Percentiles rank a stretch among this genome's conserved stretches.
phyloP scores from a whole-genome alignment of 2,113 vertebrate species.

The Urocynchramus pylzowi region DNA sequence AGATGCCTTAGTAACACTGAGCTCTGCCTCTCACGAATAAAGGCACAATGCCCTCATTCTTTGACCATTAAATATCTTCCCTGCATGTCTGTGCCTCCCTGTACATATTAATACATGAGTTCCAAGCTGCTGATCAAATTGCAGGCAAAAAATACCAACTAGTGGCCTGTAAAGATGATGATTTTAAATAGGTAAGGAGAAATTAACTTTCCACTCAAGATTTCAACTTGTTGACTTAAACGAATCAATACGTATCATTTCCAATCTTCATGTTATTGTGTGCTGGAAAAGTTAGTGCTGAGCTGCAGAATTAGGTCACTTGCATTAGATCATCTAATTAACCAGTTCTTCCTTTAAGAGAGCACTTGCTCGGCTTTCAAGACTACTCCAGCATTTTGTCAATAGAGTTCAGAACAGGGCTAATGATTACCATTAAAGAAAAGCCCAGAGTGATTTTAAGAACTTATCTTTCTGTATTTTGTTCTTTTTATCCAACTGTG shows the following conservation, averaged over 20 bases:
- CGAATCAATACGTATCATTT: constrained; percentile 61
- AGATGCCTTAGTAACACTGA: constrained; percentile 9
- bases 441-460: constrained; percentile 58
- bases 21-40: not conserved
- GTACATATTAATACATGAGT: constrained; percentile 36
- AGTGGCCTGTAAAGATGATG: not conserved
- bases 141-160: constrained; percentile 21
- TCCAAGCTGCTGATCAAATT: constrained; percentile 39
- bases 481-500: constrained; percentile 58
- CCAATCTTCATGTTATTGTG: constrained; percentile 30
- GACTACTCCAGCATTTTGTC: constrained; percentile 66
- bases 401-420: constrained; percentile 71
- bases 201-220: constrained; percentile 44
- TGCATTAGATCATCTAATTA: constrained; percentile 73
- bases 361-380: constrained; percentile 57
- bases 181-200: constrained; percentile 38
- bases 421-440: constrained; percentile 72
- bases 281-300: constrained; percentile 32
- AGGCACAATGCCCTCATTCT: not conserved
- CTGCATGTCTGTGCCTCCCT: not conserved
- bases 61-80: constrained; percentile 22
- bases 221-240: constrained; percentile 48
- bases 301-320: constrained; percentile 71
- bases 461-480: constrained; percentile 67
- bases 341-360: constrained; percentile 71